A percentile compares a stretch with the other conserved stretches of the same genome.
phyloP scores from a whole-genome alignment of 2,888 invertebrate genomes.

The Heliconius ethilla region DNA sequence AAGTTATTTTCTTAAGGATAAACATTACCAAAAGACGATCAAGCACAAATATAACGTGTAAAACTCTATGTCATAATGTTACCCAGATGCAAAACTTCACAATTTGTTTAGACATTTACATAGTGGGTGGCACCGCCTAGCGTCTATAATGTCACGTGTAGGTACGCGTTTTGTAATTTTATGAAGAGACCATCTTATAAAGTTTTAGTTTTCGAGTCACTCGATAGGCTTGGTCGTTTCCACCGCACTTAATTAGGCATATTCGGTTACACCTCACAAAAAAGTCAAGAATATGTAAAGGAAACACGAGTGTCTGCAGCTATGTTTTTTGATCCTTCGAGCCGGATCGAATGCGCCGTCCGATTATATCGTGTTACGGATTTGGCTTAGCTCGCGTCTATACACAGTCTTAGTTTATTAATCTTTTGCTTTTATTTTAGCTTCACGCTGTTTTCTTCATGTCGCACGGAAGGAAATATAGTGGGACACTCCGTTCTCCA shows the following conservation, averaged over 20 bases:
- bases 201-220: constrained; percentile 31
- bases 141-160: neutral
- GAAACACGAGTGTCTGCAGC: constrained; percentile 55
- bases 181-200: constrained; percentile 2
- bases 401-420: constrained; percentile 12
- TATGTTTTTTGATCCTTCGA: constrained; percentile 58
- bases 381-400: constrained; percentile 39
- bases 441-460: neutral
- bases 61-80: constrained; percentile 26
- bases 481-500: neutral
- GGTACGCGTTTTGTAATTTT: constrained; percentile 6
- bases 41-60: too few species aligned
- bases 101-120: constrained; percentile 1
- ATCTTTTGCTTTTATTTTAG: neutral
- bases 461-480: neutral
- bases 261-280: constrained; percentile 61
- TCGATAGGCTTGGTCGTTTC: constrained; percentile 52
- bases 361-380: constrained; percentile 61
- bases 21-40: too few species aligned
- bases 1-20: neutral
- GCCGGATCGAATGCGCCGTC: constrained; percentile 56
- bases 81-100: constrained; percentile 24
- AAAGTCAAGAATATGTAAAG: constrained; percentile 53
- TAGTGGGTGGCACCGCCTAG: constrained; percentile 22
- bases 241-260: constrained; percentile 60